Evolutionary conservation across 2,797 vertebrate species (phyloP), one percentile per base, ranked within the genome.

Genomic region (Anolis apletophallus): DNA sequence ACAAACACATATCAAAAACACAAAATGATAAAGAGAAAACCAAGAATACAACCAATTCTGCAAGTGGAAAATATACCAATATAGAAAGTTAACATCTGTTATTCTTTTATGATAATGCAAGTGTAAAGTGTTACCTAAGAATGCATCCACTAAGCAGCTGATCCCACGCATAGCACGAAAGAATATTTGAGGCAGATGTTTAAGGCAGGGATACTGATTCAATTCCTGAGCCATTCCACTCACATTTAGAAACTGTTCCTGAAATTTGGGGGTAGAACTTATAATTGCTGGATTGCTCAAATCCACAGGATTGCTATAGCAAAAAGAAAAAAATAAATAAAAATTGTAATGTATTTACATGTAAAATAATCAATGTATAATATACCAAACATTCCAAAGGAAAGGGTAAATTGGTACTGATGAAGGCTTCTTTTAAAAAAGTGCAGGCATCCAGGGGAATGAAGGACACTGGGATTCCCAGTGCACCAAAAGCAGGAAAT

Each of bases 131-230:
- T 96, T 97, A 99, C 98, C 98, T 94, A 99, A 96, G 93, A 99
- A 99, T 26, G 98, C 98, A 81, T 99, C 97, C 89, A 99, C 98
- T 90, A 99, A 95, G 85, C 96, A 97, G 95, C 98, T 97, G 96
- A 99, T 96, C 88, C 96, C 97, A 93, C 97, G 97, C 98, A 99
- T 98, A 94, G 98, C 98, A 96, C 97, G 97, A 92, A 97, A 98
- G 96, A 98, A 98, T 96, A 98, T 98, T 64, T 97, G 97, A 94
- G 98, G 98, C 94, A 98, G 97, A 93, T 98, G 97, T 94, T 97
- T 97, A 94, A 99, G 97, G 97, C 98, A 99, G 71, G 97, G 98
- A 93, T 98, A 98, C 92, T 98, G 97, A 91, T 98, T 97, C 91
- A 98, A 96, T 89, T 99, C 98, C 94, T 98, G 98, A 50, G 98